Percentiles rank a stretch among this genome's conserved stretches.
phyloP scores from a whole-genome alignment of 2,797 vertebrate genomes.

The Hemibagrus guttatus region DNA sequence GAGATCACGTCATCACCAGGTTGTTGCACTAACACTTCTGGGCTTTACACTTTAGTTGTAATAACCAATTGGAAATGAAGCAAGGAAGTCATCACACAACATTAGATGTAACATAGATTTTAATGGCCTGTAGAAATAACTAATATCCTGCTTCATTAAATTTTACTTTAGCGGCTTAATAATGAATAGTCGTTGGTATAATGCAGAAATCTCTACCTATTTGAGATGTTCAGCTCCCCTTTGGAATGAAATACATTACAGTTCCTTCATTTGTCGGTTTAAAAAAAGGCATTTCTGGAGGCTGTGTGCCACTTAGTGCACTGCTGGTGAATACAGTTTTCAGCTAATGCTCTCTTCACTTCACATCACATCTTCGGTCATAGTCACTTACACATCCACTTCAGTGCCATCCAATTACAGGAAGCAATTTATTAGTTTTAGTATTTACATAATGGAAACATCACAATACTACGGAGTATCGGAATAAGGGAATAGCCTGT shows the following conservation, averaged over 20 bases:
- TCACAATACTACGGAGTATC: not conserved
- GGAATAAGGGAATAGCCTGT: not conserved
- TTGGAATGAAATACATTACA: conserved; percentile 47
- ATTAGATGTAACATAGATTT: conserved; percentile 70
- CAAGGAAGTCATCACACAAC: conserved; percentile 61
- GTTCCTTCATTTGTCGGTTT: conserved; percentile 73
- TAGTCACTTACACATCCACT: not conserved
- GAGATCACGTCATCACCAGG: conserved; percentile 8
- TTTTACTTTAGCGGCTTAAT: conserved; percentile 77
- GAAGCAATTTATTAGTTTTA: not conserved
- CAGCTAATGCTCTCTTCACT: conserved; percentile 7
- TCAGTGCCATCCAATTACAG: not conserved
- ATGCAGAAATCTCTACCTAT: conserved; percentile 69
- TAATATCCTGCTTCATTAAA: conserved; percentile 76
- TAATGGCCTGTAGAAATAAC: conserved; percentile 72
- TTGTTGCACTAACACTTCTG: conserved; percentile 8
- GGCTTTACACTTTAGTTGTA: conserved; percentile 6
- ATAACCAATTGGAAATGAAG: conserved; percentile 10
- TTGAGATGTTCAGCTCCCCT: not conserved
- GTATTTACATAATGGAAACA: not conserved
- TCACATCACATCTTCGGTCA: not conserved
- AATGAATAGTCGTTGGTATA: conserved; percentile 77
- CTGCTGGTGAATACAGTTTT: conserved; percentile 64
- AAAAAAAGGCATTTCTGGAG: conserved; percentile 59
- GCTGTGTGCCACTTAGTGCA: conserved; percentile 61